Conservation (phyloP, 2,113 vertebrate genomes). For the Plecotus auritus region DNA sequence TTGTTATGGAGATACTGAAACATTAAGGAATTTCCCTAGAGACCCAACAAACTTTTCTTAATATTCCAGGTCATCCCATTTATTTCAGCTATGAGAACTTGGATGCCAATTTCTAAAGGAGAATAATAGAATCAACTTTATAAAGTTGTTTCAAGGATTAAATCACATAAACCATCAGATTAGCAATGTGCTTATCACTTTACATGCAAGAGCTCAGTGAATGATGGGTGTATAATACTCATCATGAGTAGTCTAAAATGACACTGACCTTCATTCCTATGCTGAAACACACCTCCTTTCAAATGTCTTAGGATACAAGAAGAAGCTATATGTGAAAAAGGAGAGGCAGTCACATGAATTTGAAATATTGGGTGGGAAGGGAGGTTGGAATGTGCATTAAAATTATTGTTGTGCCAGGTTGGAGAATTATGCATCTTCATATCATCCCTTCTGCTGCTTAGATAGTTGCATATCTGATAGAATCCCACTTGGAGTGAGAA, state of each 20-base stretch:
- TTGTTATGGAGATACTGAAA: neutral
- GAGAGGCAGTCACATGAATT: neutral
- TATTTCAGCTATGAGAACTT: neutral
- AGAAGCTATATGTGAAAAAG: neutral
- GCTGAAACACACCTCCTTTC: neutral
- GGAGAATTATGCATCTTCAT: neutral
- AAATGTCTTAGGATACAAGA: neutral
- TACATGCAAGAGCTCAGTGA: neutral
- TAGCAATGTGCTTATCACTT: neutral
- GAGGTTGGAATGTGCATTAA: neutral
- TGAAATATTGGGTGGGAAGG: neutral
- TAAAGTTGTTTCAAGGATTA: neutral
- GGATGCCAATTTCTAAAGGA: neutral
- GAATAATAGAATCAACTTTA: neutral
- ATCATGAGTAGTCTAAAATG: neutral
- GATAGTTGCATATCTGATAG: neutral
- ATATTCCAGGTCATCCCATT: neutral
- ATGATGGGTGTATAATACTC: neutral
- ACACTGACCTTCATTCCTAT: neutral
- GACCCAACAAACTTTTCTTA: neutral
- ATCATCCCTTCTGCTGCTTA: neutral
- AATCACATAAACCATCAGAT: neutral
- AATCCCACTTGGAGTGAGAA: neutral
- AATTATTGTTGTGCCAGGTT: neutral
- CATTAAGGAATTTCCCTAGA: neutral